Base-by-base conservation (phyloP, 2,113 vertebrate genomes). In the Hirundichthys speculiger region DNA sequence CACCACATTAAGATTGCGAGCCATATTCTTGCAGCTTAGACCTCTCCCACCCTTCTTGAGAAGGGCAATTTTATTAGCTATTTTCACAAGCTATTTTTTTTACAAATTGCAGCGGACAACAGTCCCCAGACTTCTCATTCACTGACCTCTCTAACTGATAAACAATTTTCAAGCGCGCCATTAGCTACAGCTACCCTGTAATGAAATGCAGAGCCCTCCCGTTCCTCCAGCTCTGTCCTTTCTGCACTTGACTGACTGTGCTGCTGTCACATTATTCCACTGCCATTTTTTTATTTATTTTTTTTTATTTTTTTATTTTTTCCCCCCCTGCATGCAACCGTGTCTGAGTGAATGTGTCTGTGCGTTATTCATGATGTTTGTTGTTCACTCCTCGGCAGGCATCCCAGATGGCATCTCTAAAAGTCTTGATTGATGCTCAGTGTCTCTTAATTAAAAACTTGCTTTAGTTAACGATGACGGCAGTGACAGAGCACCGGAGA, bases 381-480 rank as follows among this genome's bases (percentile, higher is more conserved):
- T 81, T 84, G 83, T 85, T 84, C 49, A 73, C 71, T 80, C 83
- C 73, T 87, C 79, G 65, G 86, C 86, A 79, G 81, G 80, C 76
- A 61, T 86, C 80, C 85, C 90, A 92, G 90, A 91, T 92, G 91
- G 89, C 88, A 73, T 80, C 82, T 80, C 83, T 84, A 83, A 89
- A 87, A 85, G 87, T 87, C 83, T 80, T 87, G 88, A 93, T 92
- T 89, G 90, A 93, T 92, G 85, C 84, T 89, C 73, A 75, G 82
- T 76, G 74, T 87, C 70, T 87, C 83, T 92, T 91, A 93, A 92
- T 93, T 93, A 91, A 92, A 88, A 92, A 90, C 84, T 85, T 84
- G 79, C 88, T 84, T 68, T 75, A 47, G 55, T 84, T 90, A 89
- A 77, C 77, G 58, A 78, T 52, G 42, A 80, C 56, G 54, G 79